These are phyloP conservation scores for Coregonus suidteri DNA, from an alignment of 2,797 vertebrate genomes.

Conservation along the genomic window DNA sequence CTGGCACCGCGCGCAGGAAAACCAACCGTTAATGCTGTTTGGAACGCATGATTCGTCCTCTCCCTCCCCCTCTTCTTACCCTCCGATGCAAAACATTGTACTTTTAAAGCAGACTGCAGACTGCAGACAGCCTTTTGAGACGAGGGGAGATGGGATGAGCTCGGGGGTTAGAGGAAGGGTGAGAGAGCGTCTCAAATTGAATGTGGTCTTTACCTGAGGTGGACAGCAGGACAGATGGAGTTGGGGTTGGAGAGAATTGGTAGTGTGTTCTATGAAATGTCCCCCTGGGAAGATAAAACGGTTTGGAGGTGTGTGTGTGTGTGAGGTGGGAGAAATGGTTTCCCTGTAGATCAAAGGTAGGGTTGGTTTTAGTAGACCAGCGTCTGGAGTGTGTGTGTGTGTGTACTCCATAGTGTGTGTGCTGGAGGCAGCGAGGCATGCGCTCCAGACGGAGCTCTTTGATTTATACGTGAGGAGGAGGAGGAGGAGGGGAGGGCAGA, in stretches of 20 bases:
- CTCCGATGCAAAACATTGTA: background rate
- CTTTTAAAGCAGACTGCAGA: background rate
- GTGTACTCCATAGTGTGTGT: slow-evolving; percentile 35
- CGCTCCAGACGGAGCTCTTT: slow-evolving; percentile 46
- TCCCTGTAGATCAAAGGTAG: slow-evolving; percentile 4
- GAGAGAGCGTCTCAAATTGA: background rate
- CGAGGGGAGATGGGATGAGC: background rate
- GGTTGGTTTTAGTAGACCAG: background rate
- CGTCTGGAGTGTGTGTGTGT: background rate
- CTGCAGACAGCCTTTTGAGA: background rate
- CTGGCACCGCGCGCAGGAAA: slow-evolving; percentile 57
- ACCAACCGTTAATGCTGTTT: slow-evolving; percentile 57
- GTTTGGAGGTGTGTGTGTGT: background rate
- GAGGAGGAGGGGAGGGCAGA: slow-evolving; percentile 37
- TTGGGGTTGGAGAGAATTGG: background rate
- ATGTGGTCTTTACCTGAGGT: background rate
- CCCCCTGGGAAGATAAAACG: background rate
- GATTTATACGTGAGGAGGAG: background rate
- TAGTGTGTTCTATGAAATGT: background rate
- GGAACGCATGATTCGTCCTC: slow-evolving; percentile 42
- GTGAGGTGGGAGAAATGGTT: background rate
- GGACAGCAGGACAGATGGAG: background rate
- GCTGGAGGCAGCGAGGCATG: slow-evolving; percentile 22
- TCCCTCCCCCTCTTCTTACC: background rate
- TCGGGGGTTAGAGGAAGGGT: no score